These are phyloP conservation scores for Mormoops blainvillei DNA, from an alignment of 2,113 vertebrate genomes.

Conservation along the genomic window DNA sequence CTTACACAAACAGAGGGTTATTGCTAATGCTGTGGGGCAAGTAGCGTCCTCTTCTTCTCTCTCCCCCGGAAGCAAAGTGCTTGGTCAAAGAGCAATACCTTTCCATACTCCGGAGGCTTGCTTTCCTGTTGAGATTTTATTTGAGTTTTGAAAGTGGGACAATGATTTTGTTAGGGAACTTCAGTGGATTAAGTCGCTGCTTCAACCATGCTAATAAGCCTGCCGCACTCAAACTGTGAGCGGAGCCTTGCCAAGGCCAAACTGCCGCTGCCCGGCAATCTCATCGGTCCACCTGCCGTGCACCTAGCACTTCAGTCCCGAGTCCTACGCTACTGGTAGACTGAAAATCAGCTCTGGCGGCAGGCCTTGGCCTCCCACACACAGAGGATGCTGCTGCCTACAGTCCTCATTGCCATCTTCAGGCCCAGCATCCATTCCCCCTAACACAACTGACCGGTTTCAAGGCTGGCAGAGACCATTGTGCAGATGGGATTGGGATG, in stretches of 20 bases:
- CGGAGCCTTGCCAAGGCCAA: slow-evolving; percentile 41
- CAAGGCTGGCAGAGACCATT: slow-evolving; percentile 40
- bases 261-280: not conserved
- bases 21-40: not conserved
- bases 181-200: slow-evolving; percentile 9
- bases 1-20: not conserved
- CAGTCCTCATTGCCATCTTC: not conserved
- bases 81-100: slow-evolving; percentile 21
- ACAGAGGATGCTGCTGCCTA: not conserved
- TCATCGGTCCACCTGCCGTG: slow-evolving; percentile 34
- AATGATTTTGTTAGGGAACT: slow-evolving; percentile 45
- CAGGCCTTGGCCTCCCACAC: not conserved
- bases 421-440: not conserved
- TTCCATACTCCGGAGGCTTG: not conserved
- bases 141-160: slow-evolving; percentile 52
- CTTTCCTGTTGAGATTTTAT: slow-evolving; percentile 50
- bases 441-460: slow-evolving; percentile 42
- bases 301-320: not conserved
- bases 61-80: not conserved
- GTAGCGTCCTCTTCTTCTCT: not conserved
- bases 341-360: slow-evolving; percentile 19
- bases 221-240: slow-evolving; percentile 51
- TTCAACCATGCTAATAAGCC: slow-evolving; percentile 53
- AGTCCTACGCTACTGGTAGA: not conserved
- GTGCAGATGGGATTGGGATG: slow-evolving; percentile 50